A percentile compares a stretch with the other conserved stretches of the same genome.
Conservation (phyloP, 2,113 vertebrate species). For the Callopanchax toddi region DNA sequence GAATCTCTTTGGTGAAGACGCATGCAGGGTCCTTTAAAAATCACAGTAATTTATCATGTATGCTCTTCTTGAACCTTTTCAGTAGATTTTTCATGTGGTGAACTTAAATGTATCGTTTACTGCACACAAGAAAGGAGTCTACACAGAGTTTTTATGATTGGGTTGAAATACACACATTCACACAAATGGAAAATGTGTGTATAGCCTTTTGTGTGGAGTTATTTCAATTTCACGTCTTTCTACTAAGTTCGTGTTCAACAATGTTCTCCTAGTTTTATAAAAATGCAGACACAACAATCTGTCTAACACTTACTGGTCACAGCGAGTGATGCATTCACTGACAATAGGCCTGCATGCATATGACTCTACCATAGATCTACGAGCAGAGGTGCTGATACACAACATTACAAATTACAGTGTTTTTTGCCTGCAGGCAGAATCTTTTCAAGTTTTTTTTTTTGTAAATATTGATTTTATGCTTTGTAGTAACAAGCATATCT, state of each 20-base stretch:
- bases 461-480: slow-evolving; percentile 49
- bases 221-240: slow-evolving; percentile 3
- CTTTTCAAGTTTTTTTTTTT: slow-evolving; percentile 19
- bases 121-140: neutral
- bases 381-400: slow-evolving; percentile 21
- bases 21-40: neutral
- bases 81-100: neutral
- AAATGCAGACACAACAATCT: neutral
- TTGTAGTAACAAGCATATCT: slow-evolving; percentile 47
- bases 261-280: slow-evolving; percentile 1
- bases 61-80: neutral
- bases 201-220: slow-evolving; percentile 1
- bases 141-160: slow-evolving; percentile 3
- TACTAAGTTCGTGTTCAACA: neutral
- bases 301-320: slow-evolving; percentile 24
- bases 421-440: slow-evolving; percentile 36
- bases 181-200: neutral
- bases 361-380: slow-evolving; percentile 10
- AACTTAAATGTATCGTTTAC: neutral
- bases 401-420: slow-evolving; percentile 54
- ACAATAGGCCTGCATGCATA: slow-evolving; percentile 23
- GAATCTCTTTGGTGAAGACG: neutral
- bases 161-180: neutral
- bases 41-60: neutral
- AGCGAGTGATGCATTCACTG: slow-evolving; percentile 37